Evolutionary conservation across 2,888 invertebrate genomes (phyloP).

Genomic region (Sminthurides aquaticus): DNA sequence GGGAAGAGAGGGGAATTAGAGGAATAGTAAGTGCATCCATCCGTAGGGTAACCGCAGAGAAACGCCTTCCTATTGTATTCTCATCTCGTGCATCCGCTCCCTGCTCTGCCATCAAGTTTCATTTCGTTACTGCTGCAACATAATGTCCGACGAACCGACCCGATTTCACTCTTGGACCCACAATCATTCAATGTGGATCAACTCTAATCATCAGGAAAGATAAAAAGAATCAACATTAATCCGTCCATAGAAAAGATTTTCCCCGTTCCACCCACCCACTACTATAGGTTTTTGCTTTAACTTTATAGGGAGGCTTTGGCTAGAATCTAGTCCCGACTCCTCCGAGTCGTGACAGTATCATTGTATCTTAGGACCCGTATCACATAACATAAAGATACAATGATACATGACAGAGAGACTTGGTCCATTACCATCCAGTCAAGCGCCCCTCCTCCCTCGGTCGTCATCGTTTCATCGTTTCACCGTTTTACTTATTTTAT

Average conservation of each 20-base stretch:
- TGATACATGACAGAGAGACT: not conserved
- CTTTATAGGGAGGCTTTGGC: not conserved
- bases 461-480: no score
- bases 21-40: constrained; percentile 20
- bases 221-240: constrained; percentile 32
- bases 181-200: constrained; percentile 32
- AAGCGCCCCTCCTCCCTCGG: not conserved
- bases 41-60: constrained; percentile 24
- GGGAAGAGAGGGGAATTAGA: constrained; percentile 1
- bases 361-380: no score
- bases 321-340: no score
- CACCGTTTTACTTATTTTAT: constrained; percentile 23
- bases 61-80: constrained; percentile 28
- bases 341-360: no score
- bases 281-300: not conserved
- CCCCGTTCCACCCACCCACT: no score
- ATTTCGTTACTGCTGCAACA: constrained; percentile 15
- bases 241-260: constrained; percentile 19
- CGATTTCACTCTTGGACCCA: constrained; percentile 27
- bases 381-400: no score
- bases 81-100: constrained; percentile 25
- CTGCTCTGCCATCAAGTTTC: constrained; percentile 26
- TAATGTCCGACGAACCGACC: constrained; percentile 23
- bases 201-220: constrained; percentile 40
- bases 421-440: not conserved